Evolutionary conservation across 2,888 invertebrate genomes (phyloP).

Genomic region (Pegoplata infirma): DNA sequence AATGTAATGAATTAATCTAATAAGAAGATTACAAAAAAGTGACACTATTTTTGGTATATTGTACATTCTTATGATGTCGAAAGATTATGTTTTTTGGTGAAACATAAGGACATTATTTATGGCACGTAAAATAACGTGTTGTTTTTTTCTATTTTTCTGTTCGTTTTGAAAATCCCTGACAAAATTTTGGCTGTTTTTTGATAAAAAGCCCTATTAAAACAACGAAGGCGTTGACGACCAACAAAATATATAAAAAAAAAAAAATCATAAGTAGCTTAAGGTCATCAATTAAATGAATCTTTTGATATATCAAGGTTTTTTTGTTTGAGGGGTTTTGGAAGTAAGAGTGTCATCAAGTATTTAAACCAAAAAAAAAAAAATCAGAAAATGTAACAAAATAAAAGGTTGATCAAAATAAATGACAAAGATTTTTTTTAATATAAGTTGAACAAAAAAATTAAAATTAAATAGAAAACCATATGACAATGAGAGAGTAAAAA

Average conservation of each 20-base stretch:
- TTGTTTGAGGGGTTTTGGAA: not conserved
- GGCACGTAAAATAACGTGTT: slow-evolving; percentile 51
- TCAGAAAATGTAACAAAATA: too few relatives aligned
- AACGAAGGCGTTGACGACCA: slow-evolving; percentile 1
- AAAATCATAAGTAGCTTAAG: slow-evolving; percentile 48
- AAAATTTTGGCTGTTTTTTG: not conserved
- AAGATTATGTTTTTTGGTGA: slow-evolving; percentile 40
- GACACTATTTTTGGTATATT: slow-evolving; percentile 43
- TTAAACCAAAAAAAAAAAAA: not conserved
- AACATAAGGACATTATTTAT: slow-evolving; percentile 57
- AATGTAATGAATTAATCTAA: slow-evolving; percentile 61
- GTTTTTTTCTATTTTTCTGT: not conserved
- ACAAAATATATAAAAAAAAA: too few relatives aligned
- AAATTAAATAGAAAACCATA: not conserved
- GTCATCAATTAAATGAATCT: slow-evolving; percentile 53
- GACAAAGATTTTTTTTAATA: not conserved
- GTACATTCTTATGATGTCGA: slow-evolving; percentile 19
- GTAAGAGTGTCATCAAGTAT: not conserved
- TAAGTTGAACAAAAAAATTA: not conserved
- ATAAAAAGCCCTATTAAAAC: not conserved
- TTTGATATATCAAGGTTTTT: slow-evolving; percentile 28
- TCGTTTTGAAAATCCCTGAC: not conserved
- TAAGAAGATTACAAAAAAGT: slow-evolving; percentile 57
- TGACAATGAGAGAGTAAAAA: not conserved
- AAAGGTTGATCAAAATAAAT: not conserved